Conservation (phyloP, 2,113 vertebrate species). For the Strix uralensis region DNA sequence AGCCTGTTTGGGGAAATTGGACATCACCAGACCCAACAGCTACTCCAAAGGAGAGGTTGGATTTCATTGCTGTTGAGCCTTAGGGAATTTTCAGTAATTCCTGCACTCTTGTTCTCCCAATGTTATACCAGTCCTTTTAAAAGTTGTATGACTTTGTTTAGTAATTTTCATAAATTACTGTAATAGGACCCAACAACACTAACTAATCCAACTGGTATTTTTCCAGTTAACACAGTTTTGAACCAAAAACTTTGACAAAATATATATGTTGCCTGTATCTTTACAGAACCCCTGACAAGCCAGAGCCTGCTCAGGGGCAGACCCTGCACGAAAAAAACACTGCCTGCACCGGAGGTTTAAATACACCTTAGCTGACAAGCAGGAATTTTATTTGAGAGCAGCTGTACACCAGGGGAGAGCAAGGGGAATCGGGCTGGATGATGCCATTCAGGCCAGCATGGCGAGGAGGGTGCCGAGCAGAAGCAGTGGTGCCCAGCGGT, state of each 20-base stretch:
- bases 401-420: fast-evolving
- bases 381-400: background rate
- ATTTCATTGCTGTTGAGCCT: background rate
- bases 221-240: background rate
- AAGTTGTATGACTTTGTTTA: background rate
- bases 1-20: background rate
- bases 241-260: background rate
- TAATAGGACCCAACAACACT: background rate
- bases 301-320: background rate
- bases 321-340: fast-evolving
- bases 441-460: fast-evolving
- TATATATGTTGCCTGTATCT: fast-evolving
- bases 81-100: too few species aligned
- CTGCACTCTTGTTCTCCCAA: fast-evolving
- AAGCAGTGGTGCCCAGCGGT: background rate
- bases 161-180: background rate
- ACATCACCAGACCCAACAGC: background rate
- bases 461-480: background rate
- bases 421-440: fast-evolving
- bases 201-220: background rate
- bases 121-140: background rate
- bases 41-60: too few species aligned
- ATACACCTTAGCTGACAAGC: fast-evolving
- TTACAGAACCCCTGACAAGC: too few species aligned
- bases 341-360: background rate